phyloP scores from a whole-genome alignment of 1,140 invertebrate genomes.

The Drosophila prosaltans region DNA sequence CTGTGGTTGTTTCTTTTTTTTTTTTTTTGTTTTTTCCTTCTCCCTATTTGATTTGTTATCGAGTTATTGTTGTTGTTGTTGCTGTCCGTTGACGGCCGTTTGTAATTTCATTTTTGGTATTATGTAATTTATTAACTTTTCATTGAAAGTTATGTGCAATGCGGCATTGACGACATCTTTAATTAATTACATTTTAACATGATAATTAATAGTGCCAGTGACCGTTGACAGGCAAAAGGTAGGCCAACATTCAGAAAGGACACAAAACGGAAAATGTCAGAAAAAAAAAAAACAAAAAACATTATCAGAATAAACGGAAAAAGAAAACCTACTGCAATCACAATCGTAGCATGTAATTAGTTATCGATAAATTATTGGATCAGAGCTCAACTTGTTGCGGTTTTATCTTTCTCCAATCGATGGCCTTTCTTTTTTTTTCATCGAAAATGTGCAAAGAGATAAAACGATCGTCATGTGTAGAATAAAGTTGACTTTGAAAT shows the following conservation, averaged over 20 bases:
- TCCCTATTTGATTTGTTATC: slow-evolving; percentile 73
- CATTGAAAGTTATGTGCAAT: slow-evolving; percentile 80
- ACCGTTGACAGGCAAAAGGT: slow-evolving; percentile 49
- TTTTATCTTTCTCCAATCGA: background rate
- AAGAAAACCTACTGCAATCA: background rate
- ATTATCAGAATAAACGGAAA: background rate
- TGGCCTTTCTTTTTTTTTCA: too few relatives aligned
- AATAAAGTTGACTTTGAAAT: background rate
- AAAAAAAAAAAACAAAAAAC: background rate
- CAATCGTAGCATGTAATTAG: slow-evolving; percentile 1
- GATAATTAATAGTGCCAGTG: slow-evolving; percentile 75
- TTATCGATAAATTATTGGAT: slow-evolving; percentile 7
- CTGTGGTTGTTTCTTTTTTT: slow-evolving; percentile 34
- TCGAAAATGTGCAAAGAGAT: background rate
- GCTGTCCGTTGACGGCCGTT: slow-evolving; percentile 66
- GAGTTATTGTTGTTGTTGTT: slow-evolving; percentile 42
- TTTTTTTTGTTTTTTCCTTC: background rate
- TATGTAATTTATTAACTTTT: slow-evolving; percentile 82
- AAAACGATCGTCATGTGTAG: background rate
- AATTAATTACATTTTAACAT: slow-evolving; percentile 82
- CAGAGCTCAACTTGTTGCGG: slow-evolving; percentile 1
- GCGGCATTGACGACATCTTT: slow-evolving; percentile 74
- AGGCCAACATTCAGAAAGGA: background rate
- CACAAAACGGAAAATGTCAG: background rate
- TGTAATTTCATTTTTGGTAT: slow-evolving; percentile 79